Conservation (phyloP, 2,113 vertebrate species). For the Forbesichthys papilliferus region DNA sequence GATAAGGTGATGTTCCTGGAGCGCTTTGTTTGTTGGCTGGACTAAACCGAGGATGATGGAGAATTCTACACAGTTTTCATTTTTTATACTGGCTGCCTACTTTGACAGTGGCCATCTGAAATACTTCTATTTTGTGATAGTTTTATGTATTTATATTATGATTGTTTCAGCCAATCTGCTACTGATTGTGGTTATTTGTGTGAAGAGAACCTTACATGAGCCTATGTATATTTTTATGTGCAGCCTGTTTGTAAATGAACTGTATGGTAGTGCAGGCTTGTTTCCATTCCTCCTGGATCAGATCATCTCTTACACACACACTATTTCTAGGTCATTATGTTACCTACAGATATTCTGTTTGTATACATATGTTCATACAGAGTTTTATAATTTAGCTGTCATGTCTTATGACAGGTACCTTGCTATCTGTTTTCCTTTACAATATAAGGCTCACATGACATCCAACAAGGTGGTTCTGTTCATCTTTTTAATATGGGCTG, state of each 20-base stretch:
- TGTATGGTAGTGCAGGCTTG: slow-evolving; percentile 8
- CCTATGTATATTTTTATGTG: too few relatives aligned
- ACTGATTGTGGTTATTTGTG: too few relatives aligned
- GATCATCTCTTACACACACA: slow-evolving; percentile 19
- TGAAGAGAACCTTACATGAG: too few relatives aligned
- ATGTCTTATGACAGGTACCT: too few relatives aligned
- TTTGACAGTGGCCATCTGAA: slow-evolving; percentile 29
- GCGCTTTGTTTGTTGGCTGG: too few relatives aligned
- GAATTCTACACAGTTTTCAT: slow-evolving; percentile 39
- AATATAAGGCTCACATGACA: too few relatives aligned
- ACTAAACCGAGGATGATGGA: too few relatives aligned
- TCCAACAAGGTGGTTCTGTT: too few relatives aligned
- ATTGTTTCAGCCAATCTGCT: slow-evolving; percentile 33
- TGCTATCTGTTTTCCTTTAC: too few relatives aligned
- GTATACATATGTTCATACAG: slow-evolving; percentile 18
- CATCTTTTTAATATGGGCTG: too few relatives aligned
- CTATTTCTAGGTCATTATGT: neutral
- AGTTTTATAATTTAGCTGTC: slow-evolving; percentile 46
- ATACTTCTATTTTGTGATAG: slow-evolving; percentile 39
- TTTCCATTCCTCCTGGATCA: slow-evolving; percentile 47
- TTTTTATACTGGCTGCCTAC: slow-evolving; percentile 42
- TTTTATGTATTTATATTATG: slow-evolving; percentile 24
- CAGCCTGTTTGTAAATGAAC: too few relatives aligned
- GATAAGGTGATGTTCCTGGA: too few relatives aligned
- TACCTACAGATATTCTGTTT: slow-evolving; percentile 43